A percentile compares a stretch with the other conserved stretches of the same genome.
Evolutionary conservation across 2,888 invertebrate species (phyloP).

Genomic region (Napeogenes inachia): DNA sequence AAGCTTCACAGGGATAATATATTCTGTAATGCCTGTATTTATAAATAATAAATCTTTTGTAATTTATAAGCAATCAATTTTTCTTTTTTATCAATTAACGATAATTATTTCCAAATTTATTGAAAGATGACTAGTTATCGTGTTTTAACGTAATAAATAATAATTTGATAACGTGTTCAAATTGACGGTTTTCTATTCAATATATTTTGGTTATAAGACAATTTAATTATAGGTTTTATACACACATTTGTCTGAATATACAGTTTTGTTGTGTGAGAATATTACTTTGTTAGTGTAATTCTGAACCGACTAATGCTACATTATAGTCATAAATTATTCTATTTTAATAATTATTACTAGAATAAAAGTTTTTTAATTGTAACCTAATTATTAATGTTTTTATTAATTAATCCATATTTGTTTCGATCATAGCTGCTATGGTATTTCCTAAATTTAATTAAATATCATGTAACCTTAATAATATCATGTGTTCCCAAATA

Average conservation of each 20-base stretch:
- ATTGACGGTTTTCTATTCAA: slow-evolving; percentile 47
- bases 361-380: too few relatives aligned
- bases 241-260: too few relatives aligned
- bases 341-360: too few relatives aligned
- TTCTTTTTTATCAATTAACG: neutral
- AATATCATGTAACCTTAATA: neutral
- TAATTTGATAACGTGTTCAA: slow-evolving; percentile 51
- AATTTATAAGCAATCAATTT: slow-evolving; percentile 1
- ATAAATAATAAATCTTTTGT: slow-evolving; percentile 4
- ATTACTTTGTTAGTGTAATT: too few relatives aligned
- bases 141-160: slow-evolving; percentile 56
- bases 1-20: too few relatives aligned
- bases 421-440: too few relatives aligned
- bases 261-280: too few relatives aligned
- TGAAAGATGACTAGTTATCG: neutral
- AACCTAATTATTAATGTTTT: too few relatives aligned
- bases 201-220: slow-evolving; percentile 39
- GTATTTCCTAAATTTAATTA: neutral
- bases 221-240: slow-evolving; percentile 32
- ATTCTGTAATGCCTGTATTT: too few relatives aligned
- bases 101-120: neutral
- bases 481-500: neutral
- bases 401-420: too few relatives aligned
- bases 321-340: too few relatives aligned
- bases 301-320: too few relatives aligned